phyloP scores from a whole-genome alignment of 1,140 invertebrate species.

The Gryon sp. region DNA sequence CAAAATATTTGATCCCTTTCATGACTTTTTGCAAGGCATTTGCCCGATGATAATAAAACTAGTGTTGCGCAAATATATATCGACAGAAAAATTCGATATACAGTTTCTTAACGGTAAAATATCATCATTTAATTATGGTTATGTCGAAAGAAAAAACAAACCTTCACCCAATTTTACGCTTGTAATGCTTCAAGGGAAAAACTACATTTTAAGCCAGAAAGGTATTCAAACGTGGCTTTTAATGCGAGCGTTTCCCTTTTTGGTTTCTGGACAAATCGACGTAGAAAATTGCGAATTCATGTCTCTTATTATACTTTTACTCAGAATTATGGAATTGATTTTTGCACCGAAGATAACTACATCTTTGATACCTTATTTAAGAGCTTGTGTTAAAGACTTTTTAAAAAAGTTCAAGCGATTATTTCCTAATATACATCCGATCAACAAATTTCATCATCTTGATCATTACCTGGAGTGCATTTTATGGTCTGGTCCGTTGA shows the following conservation, averaged over 20 bases:
- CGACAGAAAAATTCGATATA: not conserved
- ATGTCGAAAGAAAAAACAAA: constrained; percentile 54
- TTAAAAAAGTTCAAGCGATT: constrained; percentile 9
- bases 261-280: constrained; percentile 20
- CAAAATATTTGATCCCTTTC: constrained; percentile 58
- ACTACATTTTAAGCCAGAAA: constrained; percentile 33
- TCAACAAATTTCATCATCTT: constrained; percentile 47
- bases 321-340: constrained; percentile 62
- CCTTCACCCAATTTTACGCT: constrained; percentile 57
- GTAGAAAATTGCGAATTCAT: constrained; percentile 22
- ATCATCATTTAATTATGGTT: constrained; percentile 52
- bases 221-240: constrained; percentile 45
- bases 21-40: constrained; percentile 55
- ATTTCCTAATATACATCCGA: constrained; percentile 26
- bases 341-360: constrained; percentile 54
- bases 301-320: constrained; percentile 12
- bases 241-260: constrained; percentile 40
- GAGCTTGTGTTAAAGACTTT: not conserved
- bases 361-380: constrained; percentile 13
- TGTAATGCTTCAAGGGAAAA: constrained; percentile 1
- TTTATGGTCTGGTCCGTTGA: constrained; percentile 33
- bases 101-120: constrained; percentile 37
- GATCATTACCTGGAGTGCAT: constrained; percentile 41
- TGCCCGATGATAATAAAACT: constrained; percentile 46
- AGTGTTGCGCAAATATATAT: constrained; percentile 24